Conservation (phyloP, 2,113 vertebrate genomes). For the Centrocercus urophasianus region DNA sequence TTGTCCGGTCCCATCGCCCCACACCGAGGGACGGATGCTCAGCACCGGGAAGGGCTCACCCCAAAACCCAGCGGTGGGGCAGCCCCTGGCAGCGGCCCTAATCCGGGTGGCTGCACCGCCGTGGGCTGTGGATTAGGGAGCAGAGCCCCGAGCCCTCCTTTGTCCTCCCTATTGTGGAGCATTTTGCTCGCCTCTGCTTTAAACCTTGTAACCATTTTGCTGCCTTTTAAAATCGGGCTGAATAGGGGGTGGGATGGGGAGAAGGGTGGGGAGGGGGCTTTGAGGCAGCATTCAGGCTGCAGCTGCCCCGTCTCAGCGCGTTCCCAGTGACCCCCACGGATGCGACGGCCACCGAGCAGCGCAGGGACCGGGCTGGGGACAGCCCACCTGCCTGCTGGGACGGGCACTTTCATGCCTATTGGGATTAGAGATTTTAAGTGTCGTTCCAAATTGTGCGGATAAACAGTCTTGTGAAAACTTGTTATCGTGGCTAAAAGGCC, state of each 20-base stretch:
- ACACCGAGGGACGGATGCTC: background rate
- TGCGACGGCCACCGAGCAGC: constrained; percentile 65
- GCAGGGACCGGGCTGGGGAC: constrained; percentile 55
- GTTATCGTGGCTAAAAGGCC: constrained; percentile 84
- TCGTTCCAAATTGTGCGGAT: constrained; percentile 79
- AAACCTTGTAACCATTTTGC: constrained; percentile 68
- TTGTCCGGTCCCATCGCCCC: background rate
- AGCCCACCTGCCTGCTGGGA: constrained; percentile 75
- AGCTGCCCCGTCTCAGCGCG: constrained; percentile 76
- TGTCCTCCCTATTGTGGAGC: constrained; percentile 69
- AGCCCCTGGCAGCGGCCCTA: constrained; percentile 58
- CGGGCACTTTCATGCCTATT: constrained; percentile 87
- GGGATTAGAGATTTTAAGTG: constrained; percentile 90
- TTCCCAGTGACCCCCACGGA: constrained; percentile 67
- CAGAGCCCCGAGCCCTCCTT: constrained; percentile 51
- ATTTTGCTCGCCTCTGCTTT: constrained; percentile 75
- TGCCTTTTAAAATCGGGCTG: constrained; percentile 60
- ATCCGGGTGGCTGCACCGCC: constrained; percentile 62
- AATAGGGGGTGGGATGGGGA: constrained; percentile 60
- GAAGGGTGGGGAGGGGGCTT: constrained; percentile 36
- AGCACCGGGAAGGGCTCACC: background rate
- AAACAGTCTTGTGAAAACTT: constrained; percentile 87
- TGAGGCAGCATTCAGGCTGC: constrained; percentile 72
- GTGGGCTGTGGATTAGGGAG: constrained; percentile 67
- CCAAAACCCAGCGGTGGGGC: background rate